Conservation (phyloP, 2,888 invertebrate genomes). For the Spisula solida region DNA sequence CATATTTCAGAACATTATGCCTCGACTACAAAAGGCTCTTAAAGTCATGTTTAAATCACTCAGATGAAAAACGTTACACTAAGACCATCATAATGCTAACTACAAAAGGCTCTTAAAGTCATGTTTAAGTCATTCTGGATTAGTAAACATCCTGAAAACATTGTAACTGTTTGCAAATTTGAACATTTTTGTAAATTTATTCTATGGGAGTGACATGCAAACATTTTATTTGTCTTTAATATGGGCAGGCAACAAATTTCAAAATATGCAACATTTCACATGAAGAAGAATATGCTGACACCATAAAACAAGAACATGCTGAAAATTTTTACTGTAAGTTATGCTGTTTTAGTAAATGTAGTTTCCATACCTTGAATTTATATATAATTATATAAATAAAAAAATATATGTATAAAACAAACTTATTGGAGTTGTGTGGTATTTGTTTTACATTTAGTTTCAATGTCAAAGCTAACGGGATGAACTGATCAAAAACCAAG, state of each 20-base stretch:
- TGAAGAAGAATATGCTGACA: not conserved
- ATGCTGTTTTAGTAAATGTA: not conserved
- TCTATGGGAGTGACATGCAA: not conserved
- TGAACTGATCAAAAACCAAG: too few species aligned
- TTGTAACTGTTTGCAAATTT: not conserved
- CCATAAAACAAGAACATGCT: not conserved
- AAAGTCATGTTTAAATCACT: slow-evolving; percentile 3
- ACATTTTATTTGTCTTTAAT: not conserved
- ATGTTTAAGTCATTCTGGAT: not conserved
- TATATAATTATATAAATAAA: too few species aligned
- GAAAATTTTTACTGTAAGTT: slow-evolving; percentile 2
- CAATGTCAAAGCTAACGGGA: too few species aligned
- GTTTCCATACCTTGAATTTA: too few species aligned
- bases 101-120: not conserved
- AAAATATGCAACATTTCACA: not conserved
- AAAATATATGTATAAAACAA: too few species aligned
- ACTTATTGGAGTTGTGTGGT: too few species aligned
- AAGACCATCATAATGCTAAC: not conserved
- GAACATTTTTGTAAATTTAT: slow-evolving; percentile 9
- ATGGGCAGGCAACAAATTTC: not conserved
- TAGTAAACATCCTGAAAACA: not conserved
- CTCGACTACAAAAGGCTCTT: not conserved
- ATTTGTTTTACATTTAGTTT: too few species aligned
- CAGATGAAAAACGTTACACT: not conserved
- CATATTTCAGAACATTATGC: not conserved